Conservation (phyloP, 2,113 vertebrate genomes). For the Melierax canorus region DNA sequence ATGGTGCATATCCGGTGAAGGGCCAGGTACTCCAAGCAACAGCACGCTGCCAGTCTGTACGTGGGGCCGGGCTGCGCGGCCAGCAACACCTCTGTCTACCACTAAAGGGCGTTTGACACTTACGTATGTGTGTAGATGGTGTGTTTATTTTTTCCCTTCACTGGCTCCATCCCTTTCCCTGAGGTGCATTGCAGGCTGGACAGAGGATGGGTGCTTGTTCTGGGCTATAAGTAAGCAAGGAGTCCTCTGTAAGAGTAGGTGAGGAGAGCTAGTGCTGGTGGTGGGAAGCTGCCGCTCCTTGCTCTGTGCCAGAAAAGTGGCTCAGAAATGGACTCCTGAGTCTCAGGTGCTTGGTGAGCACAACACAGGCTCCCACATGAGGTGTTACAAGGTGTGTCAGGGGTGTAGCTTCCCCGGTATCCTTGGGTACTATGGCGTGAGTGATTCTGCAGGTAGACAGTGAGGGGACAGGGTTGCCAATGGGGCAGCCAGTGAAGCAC, state of each 20-base stretch:
- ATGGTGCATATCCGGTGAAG: constrained; percentile 83
- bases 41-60: background rate
- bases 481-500: background rate
- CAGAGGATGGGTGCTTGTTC: background rate
- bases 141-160: background rate
- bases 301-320: background rate
- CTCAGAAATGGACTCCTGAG: background rate
- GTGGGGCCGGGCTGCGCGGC: background rate
- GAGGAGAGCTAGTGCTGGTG: background rate
- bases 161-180: background rate
- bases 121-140: background rate
- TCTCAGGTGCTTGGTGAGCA: background rate
- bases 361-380: rapidly evolving
- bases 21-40: background rate
- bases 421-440: rapidly evolving
- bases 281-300: background rate
- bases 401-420: background rate
- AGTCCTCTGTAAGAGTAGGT: background rate
- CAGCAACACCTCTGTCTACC: constrained; percentile 16
- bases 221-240: background rate
- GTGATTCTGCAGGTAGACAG: background rate
- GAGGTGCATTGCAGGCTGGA: background rate
- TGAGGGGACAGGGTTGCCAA: background rate
- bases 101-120: constrained; percentile 58
- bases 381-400: background rate